phyloP scores from a whole-genome alignment of 2,888 invertebrate genomes.

The Troilus luridus region DNA sequence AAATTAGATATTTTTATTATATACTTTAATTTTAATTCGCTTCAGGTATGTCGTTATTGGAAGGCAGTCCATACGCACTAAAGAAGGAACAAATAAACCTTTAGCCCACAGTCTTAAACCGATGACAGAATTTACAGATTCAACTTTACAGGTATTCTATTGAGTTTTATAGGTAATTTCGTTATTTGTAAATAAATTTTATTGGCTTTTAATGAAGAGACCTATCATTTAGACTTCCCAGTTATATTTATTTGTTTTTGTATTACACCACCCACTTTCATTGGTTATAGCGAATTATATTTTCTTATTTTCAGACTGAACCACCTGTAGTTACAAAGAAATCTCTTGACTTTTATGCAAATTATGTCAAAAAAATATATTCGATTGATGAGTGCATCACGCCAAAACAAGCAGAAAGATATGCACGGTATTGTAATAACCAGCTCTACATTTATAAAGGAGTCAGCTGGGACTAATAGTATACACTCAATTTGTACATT shows the following conservation, averaged over 20 bases:
- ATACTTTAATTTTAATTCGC: not conserved
- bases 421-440: constrained; percentile 62
- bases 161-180: constrained; percentile 51
- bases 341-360: constrained; percentile 78
- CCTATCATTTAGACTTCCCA: no score
- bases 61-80: constrained; percentile 59
- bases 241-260: no score
- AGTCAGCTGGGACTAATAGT: constrained; percentile 44
- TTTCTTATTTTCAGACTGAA: constrained; percentile 72
- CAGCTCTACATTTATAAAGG: constrained; percentile 61
- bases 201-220: not conserved
- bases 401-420: constrained; percentile 62
- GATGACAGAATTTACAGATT: constrained; percentile 60
- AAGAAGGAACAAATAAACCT: constrained; percentile 59
- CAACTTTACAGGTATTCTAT: constrained; percentile 54
- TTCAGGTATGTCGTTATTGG: constrained; percentile 62
- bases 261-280: no score
- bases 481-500: not conserved
- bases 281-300: not conserved
- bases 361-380: constrained; percentile 72
- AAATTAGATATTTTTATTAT: no score
- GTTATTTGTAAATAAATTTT: not conserved
- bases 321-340: constrained; percentile 77
- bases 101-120: constrained; percentile 60
- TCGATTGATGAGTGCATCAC: constrained; percentile 61